phyloP scores from a whole-genome alignment of 2,888 invertebrate genomes.

The Polia nebulosa region DNA sequence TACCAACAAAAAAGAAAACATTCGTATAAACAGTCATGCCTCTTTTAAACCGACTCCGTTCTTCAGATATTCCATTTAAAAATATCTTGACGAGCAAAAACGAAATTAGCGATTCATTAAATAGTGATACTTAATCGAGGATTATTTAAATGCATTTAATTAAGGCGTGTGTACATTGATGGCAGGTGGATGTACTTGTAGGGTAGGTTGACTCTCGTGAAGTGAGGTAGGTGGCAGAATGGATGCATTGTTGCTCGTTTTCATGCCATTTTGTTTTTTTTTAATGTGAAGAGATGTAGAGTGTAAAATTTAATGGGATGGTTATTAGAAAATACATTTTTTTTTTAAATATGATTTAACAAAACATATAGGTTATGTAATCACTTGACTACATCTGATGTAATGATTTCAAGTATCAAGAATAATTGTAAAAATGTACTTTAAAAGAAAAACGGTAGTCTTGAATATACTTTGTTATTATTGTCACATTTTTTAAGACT shows the following conservation, averaged over 20 bases:
- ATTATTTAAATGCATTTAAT: conserved; percentile 67
- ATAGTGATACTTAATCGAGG: conserved; percentile 56
- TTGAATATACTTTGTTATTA: too few relatives aligned
- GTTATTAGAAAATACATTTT: not conserved
- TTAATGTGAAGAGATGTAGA: conserved; percentile 1
- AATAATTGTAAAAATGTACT: too few relatives aligned
- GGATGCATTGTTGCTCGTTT: not conserved
- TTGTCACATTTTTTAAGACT: too few relatives aligned
- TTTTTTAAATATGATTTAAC: not conserved
- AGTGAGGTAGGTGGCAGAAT: conserved; percentile 9
- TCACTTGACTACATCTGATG: not conserved
- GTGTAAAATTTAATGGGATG: not conserved
- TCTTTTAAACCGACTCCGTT: conserved; percentile 11
- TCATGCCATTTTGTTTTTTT: conserved; percentile 7
- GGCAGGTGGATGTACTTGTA: conserved; percentile 57
- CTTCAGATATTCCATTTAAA: conserved; percentile 28
- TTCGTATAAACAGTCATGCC: conserved; percentile 19
- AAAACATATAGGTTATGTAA: not conserved
- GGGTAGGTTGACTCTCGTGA: conserved; percentile 44
- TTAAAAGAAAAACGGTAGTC: too few relatives aligned
- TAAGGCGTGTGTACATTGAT: conserved; percentile 51
- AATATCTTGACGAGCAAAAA: conserved; percentile 55
- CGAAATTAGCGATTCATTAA: conserved; percentile 60
- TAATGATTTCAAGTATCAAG: too few relatives aligned
- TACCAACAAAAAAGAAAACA: not conserved